Evolutionary conservation across 2,797 vertebrate genomes (phyloP), one percentile per base, ranked within the genome.

Genomic region (Sphenopsis melanotis): DNA sequence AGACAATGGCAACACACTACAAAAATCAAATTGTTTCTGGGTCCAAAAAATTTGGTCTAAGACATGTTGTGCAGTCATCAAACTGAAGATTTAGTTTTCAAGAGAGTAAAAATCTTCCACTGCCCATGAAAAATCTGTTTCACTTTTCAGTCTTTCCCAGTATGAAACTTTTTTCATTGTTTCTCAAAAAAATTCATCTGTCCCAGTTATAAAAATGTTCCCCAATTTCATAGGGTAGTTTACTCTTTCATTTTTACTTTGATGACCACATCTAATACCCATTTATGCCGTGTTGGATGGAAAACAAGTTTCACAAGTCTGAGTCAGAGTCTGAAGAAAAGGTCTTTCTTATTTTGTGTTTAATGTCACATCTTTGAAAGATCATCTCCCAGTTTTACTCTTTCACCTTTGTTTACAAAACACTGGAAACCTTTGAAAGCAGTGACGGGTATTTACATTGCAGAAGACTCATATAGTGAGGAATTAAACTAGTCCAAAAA

Each of bases 141-240:
- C 12, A 47, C 17, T 74, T 82, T 16, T 63, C 70, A 78, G 12
- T 78, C 32, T 57, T 78, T 64, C 22, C 11, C 11, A 42, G 14
- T 42, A 15, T n/a, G 18, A 79, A 91, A 69, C 0, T 12, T 42
- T 50, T 89, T 47, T 30, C 6, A 30, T 19, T 50, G 12, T 69
- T 95, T 91, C 52, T 91, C 41, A 18, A 49, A 81, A 83, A 53
- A 21, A 53, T 49, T 92, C 15, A 29, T 15, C 9, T 36, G 8
- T 44, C 12, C 7, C 32, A n/a, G 5, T 60, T 57, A 53, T 34
- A 19, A 44, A 81, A 56, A 18, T 12, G 4, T 3, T 7, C 23
- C 23, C 4, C 0, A 5, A 16, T 78, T 56, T 75, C 26, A 53
- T 12, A 10, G 2, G 4, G 18, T 7, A 59, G 3, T 70, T 85